Conservation (phyloP, 2,113 vertebrate genomes). For the Gobius niger region DNA sequence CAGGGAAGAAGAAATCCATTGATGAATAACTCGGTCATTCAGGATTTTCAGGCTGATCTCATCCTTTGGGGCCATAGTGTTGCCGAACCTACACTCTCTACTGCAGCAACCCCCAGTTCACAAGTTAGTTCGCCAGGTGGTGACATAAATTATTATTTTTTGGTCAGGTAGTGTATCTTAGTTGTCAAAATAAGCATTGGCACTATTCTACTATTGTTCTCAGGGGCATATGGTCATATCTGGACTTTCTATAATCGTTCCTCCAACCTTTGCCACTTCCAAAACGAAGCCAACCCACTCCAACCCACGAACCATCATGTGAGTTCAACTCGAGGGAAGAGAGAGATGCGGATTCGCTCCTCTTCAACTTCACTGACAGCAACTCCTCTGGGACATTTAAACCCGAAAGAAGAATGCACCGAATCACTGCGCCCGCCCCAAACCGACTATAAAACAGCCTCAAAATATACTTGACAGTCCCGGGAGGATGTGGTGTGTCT, state of each 20-base stretch:
- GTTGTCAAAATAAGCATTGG: too few species aligned
- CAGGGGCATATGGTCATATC: too few species aligned
- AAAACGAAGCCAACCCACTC: neutral
- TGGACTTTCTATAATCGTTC: neutral
- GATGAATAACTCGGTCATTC: too few species aligned
- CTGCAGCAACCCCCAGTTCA: too few species aligned
- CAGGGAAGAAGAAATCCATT: too few species aligned
- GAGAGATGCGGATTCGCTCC: constrained; percentile 67
- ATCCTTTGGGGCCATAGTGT: too few species aligned
- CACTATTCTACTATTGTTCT: too few species aligned
- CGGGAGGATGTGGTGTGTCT: constrained; percentile 41
- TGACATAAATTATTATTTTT: too few species aligned
- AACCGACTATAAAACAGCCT: constrained; percentile 45
- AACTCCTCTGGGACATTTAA: constrained; percentile 42
- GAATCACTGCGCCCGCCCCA: constrained; percentile 49
- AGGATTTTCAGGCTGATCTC: too few species aligned
- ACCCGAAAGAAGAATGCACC: constrained; percentile 36
- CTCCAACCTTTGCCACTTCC: constrained; percentile 6
- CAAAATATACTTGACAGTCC: constrained; percentile 56
- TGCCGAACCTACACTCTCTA: too few species aligned
- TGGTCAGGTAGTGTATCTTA: too few species aligned
- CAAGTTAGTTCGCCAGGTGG: too few species aligned
- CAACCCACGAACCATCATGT: constrained; percentile 61
- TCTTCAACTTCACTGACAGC: constrained; percentile 61
- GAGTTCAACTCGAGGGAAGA: constrained; percentile 47